These are phyloP conservation scores for Drosophila mercatorum DNA, from an alignment of 2,888 invertebrate species.

Conservation along the genomic window DNA sequence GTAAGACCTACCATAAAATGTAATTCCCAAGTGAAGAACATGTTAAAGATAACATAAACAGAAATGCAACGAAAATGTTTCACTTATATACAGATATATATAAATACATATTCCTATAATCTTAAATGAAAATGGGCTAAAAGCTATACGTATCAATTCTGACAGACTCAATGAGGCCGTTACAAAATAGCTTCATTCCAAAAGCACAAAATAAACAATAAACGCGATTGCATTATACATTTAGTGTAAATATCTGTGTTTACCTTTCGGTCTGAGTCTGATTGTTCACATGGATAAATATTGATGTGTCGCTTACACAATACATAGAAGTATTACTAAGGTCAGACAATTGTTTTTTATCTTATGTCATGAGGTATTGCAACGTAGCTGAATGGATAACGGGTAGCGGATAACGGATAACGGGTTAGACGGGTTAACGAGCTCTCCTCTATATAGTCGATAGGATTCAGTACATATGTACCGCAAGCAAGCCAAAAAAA, in stretches of 20 bases:
- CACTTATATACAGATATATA: background rate
- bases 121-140: background rate
- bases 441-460: background rate
- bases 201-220: constrained; percentile 15
- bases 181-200: constrained; percentile 19
- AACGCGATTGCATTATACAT: constrained; percentile 7
- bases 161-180: constrained; percentile 3
- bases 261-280: constrained; percentile 7
- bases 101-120: background rate
- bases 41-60: background rate
- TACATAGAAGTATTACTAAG: background rate
- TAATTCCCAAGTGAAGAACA: background rate
- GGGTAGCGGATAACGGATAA: background rate
- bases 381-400: background rate
- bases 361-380: constrained; percentile 1
- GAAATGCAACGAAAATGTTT: background rate
- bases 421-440: background rate
- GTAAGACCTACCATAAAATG: constrained; percentile 3
- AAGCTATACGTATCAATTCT: background rate
- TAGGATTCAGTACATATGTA: constrained; percentile 8
- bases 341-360: constrained; percentile 7
- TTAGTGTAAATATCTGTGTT: constrained; percentile 28
- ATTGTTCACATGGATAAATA: constrained; percentile 24
- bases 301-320: constrained; percentile 21
- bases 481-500: constrained; percentile 40